Percentiles rank a stretch among this genome's conserved stretches.
Conservation (phyloP, 2,888 invertebrate species). For the Abrostola triplasia region DNA sequence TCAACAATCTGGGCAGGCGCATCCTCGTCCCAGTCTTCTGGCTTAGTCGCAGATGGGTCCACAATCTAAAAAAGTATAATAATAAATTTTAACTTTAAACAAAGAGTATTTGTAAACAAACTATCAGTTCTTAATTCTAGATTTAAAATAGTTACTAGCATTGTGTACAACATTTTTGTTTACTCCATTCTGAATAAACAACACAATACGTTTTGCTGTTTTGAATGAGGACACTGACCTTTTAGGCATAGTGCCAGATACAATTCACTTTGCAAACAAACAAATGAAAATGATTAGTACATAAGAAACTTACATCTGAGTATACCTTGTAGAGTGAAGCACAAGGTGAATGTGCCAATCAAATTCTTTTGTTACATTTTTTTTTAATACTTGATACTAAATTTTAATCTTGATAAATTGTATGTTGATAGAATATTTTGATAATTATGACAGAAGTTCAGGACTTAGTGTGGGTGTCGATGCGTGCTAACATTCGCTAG, state of each 20-base stretch:
- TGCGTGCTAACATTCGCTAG: no score
- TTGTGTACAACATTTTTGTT: no score
- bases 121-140: no score
- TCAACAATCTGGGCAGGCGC: slow-evolving; percentile 97
- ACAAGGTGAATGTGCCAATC: no score
- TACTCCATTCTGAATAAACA: no score
- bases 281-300: slow-evolving; percentile 11
- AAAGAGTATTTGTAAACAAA: no score
- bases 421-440: no score
- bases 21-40: slow-evolving; percentile 98
- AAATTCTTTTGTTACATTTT: no score
- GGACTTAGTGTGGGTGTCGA: slow-evolving; percentile 86
- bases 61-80: slow-evolving; percentile 88
- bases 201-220: not conserved
- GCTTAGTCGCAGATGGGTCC: slow-evolving; percentile 96
- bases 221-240: slow-evolving; percentile 18
- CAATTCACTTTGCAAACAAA: slow-evolving; percentile 13
- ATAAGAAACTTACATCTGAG: slow-evolving; percentile 6
- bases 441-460: slow-evolving; percentile 4
- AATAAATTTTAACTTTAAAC: not conserved
- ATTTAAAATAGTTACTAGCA: no score
- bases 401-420: no score
- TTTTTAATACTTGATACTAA: no score
- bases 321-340: slow-evolving; percentile 7
- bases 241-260: slow-evolving; percentile 29